Evolutionary conservation across 1,140 invertebrate species (phyloP).

Genomic region (Conus ventricosus): DNA sequence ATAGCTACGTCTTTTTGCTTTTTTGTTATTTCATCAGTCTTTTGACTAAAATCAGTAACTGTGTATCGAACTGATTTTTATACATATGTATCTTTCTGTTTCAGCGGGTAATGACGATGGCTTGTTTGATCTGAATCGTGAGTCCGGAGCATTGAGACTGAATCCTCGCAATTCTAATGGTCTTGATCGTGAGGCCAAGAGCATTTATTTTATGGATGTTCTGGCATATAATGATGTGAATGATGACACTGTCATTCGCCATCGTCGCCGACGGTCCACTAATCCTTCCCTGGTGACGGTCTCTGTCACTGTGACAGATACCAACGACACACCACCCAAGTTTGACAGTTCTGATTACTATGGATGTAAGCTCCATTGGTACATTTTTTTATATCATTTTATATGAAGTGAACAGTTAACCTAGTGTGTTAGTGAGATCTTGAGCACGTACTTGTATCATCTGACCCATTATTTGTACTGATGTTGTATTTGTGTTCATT

Average conservation of each 20-base stretch:
- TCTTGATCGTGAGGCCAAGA: constrained; percentile 24
- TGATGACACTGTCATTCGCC: constrained; percentile 61
- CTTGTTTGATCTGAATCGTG: constrained; percentile 47
- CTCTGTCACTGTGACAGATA: constrained; percentile 52
- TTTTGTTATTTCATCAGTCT: too few relatives aligned
- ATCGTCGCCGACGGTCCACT: constrained; percentile 45
- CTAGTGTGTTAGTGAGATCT: too few relatives aligned
- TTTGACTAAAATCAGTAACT: too few relatives aligned
- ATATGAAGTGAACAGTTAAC: too few relatives aligned
- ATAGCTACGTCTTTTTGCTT: too few relatives aligned
- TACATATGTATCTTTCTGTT: constrained; percentile 10
- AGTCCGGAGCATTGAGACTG: constrained; percentile 24
- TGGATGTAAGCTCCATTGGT: constrained; percentile 60
- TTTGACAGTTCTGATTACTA: constrained; percentile 57
- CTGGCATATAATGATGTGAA: constrained; percentile 63
- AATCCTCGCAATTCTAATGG: neutral
- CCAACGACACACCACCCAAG: constrained; percentile 63
- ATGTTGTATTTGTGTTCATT: neutral
- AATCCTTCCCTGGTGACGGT: constrained; percentile 61
- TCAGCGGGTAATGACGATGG: constrained; percentile 62
- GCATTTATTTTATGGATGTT: constrained; percentile 54
- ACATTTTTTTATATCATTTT: neutral
- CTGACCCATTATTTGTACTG: too few relatives aligned
- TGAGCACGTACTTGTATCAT: too few relatives aligned
- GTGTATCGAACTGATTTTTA: neutral